Evolutionary conservation across 2,797 vertebrate genomes (phyloP).

Genomic region (Diglossa cyanea): DNA sequence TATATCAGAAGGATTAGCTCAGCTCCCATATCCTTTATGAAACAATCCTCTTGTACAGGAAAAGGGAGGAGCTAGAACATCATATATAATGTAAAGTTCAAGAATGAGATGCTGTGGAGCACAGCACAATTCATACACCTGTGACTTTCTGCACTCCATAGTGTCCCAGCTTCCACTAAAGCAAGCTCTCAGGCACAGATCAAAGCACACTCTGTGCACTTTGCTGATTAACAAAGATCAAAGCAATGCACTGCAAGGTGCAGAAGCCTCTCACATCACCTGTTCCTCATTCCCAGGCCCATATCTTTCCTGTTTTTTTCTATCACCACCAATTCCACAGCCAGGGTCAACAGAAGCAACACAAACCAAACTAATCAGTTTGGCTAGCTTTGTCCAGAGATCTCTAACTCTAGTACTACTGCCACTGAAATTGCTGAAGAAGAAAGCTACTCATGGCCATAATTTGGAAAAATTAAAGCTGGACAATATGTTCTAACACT

Average conservation of each 20-base stretch:
- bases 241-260: neutral
- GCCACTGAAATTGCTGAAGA: neutral
- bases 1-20: neutral
- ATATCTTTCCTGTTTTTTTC: neutral
- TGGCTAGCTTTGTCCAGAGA: neutral
- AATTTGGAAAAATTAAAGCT: neutral
- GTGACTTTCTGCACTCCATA: neutral
- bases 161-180: neutral
- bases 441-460: neutral
- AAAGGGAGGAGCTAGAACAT: neutral
- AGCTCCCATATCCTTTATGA: neutral
- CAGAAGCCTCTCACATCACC: neutral
- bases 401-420: neutral
- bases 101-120: neutral
- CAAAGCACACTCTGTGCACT: neutral
- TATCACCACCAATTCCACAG: neutral
- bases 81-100: neutral
- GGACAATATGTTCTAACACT: constrained; percentile 23
- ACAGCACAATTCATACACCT: neutral
- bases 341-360: neutral
- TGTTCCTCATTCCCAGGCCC: neutral
- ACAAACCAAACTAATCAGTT: neutral
- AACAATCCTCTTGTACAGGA: neutral
- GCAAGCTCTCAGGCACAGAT: neutral
- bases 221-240: neutral